A percentile compares a stretch with the other conserved stretches of the same genome.
Evolutionary conservation across 2,113 vertebrate genomes (phyloP).

Genomic region (Picathartes gymnocephalus): DNA sequence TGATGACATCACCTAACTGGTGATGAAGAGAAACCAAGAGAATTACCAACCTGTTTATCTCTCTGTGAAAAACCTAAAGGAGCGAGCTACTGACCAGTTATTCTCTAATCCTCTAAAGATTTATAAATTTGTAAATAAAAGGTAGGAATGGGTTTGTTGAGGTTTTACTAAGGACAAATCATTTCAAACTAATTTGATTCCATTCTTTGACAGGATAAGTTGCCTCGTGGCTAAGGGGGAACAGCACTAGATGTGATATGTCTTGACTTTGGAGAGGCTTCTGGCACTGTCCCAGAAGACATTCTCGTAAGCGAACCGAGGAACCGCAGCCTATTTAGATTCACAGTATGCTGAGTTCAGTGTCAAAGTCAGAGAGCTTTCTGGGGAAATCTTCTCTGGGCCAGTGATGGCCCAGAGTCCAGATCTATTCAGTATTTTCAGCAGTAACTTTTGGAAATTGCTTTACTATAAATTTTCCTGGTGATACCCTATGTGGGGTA

Average conservation of each 20-base stretch:
- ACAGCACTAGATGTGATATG: background rate
- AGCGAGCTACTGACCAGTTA: background rate
- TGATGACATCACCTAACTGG: background rate
- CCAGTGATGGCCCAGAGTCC: background rate
- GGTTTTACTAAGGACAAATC: background rate
- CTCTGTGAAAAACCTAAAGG: background rate
- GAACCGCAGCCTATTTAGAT: background rate
- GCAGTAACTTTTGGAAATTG: background rate
- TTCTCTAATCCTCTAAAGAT: background rate
- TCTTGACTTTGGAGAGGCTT: slow-evolving; percentile 33
- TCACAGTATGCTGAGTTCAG: background rate
- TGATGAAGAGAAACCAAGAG: background rate
- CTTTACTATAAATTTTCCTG: background rate
- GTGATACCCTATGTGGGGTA: fast-evolving
- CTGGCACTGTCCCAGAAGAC: slow-evolving; percentile 27
- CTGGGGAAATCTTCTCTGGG: background rate
- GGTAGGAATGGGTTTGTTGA: background rate
- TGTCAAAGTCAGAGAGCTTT: background rate
- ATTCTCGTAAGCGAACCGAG: background rate
- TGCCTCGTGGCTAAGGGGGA: background rate
- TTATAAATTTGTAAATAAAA: background rate
- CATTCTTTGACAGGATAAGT: slow-evolving; percentile 16
- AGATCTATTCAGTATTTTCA: background rate
- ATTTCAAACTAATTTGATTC: background rate
- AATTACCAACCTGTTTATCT: background rate